Evolutionary conservation across 2,888 invertebrate species (phyloP), one percentile per base, ranked within the genome.

Genomic region (Caenorhabditis sp.): DNA sequence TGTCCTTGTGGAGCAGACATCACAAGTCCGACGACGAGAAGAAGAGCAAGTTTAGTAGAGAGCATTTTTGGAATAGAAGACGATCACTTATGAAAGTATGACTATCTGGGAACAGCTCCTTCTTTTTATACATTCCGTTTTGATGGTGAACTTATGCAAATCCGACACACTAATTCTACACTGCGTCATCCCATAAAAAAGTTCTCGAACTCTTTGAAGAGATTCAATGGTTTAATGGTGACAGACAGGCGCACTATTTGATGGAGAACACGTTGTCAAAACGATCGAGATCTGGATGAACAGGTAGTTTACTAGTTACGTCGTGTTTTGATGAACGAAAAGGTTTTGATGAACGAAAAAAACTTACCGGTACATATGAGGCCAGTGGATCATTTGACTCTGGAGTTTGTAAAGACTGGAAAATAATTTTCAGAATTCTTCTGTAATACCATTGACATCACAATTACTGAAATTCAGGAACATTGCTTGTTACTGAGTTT

Each of bases 111-210:
- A 22, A 22, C 1, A 16, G 0, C 26, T n/a, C 10, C 6, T 14
- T 38, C 35, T 1, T 75, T 75, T 75, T 75, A 75, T 75, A 75
- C 58, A 19, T 14, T 1, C 10, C 2, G 8, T 22, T 16, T 28
- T 75, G 75, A 58, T 75, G 75, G 22, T 58, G 75, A 66, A 66
- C 75, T 66, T 56, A 63, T 63, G 56, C 56, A 64, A 74, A 64
- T 64, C 61, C 38, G 31, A 38, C 22, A 58, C 16, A 19, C 1
- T 35, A 38, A 41, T n/a, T 38, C 19, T 22, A 12, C 19, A 35
- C 31, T 22, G 5, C 49, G 24, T 61, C 38, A 51, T 24, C 24
- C n/a, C 12, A 26, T 28, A 4, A 51, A 54, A 56, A 22, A 64
- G 64, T 75, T 56, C 66, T 66, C 22, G 75, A 64, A 75, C 75